phyloP scores from a whole-genome alignment of 2,888 invertebrate genomes.

The Epistrophella euchroma region DNA sequence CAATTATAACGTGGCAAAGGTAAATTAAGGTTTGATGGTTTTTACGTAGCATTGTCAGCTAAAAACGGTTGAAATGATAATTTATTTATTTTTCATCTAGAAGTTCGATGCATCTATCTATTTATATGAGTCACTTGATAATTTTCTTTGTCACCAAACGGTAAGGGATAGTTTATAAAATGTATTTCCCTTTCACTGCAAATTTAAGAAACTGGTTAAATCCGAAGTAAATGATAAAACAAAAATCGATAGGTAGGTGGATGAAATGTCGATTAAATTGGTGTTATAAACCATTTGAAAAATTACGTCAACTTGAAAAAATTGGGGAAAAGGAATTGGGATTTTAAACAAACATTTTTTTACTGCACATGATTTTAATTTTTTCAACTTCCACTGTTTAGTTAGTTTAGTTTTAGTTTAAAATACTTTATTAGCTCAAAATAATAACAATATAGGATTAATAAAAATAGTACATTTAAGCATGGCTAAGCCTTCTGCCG shows the following conservation, averaged over 20 bases:
- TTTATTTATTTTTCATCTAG: not conserved
- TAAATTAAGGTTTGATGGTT: constrained; percentile 38
- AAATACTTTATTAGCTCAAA: too few relatives aligned
- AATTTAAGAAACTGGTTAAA: constrained; percentile 19
- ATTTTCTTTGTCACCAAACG: constrained; percentile 53
- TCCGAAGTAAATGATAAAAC: constrained; percentile 13
- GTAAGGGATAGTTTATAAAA: not conserved
- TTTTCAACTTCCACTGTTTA: too few relatives aligned
- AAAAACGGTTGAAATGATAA: constrained; percentile 27
- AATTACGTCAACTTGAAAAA: too few relatives aligned
- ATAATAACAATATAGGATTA: too few relatives aligned
- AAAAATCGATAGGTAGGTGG: constrained; percentile 36
- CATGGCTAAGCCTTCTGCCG: too few relatives aligned
- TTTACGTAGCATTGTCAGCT: constrained; percentile 48
- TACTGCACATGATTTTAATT: too few relatives aligned
- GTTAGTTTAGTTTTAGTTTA: too few relatives aligned
- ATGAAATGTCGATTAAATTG: not conserved
- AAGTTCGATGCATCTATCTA: constrained; percentile 32
- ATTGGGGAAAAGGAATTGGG: too few relatives aligned
- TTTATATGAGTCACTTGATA: constrained; percentile 63
- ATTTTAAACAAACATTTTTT: too few relatives aligned
- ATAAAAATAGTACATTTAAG: too few relatives aligned
- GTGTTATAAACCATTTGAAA: not conserved
- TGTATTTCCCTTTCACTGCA: constrained; percentile 43
- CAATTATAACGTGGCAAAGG: constrained; percentile 40